Percentiles rank a stretch among this genome's conserved stretches.
Evolutionary conservation across 2,113 vertebrate species (phyloP).

Genomic region (Irena cyanogastra): DNA sequence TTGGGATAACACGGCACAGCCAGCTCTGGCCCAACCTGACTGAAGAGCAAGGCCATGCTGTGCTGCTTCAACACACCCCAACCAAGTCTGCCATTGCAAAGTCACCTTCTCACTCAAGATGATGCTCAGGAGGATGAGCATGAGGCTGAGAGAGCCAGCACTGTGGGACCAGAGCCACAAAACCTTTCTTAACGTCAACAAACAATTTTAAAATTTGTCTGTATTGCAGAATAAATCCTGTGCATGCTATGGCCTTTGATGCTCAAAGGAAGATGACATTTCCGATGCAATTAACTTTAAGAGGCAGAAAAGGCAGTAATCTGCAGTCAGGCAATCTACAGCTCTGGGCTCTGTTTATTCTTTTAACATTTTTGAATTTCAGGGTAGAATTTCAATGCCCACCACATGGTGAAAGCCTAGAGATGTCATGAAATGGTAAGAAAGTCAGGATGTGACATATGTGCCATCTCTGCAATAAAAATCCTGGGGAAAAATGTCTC

Average conservation of each 20-base stretch:
- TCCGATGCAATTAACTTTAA: neutral
- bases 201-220: neutral
- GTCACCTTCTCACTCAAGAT: neutral
- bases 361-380: neutral
- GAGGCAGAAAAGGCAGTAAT: neutral
- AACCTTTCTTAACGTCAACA: neutral
- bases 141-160: neutral
- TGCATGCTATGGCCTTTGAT: fast-evolving
- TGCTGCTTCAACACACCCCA: neutral
- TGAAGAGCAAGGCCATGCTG: neutral
- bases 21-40: neutral
- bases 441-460: neutral
- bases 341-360: neutral
- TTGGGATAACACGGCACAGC: neutral
- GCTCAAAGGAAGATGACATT: neutral
- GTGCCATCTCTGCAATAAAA: neutral
- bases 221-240: neutral
- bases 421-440: neutral
- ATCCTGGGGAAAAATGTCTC: neutral
- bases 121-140: neutral
- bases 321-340: neutral
- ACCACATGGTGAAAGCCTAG: neutral
- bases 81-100: neutral
- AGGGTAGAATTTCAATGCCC: neutral
- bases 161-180: neutral